A percentile compares a stretch with the other conserved stretches of the same genome.
These are phyloP conservation scores for Musca domestica DNA, from an alignment of 1,140 invertebrate species.

Conservation along the genomic window DNA sequence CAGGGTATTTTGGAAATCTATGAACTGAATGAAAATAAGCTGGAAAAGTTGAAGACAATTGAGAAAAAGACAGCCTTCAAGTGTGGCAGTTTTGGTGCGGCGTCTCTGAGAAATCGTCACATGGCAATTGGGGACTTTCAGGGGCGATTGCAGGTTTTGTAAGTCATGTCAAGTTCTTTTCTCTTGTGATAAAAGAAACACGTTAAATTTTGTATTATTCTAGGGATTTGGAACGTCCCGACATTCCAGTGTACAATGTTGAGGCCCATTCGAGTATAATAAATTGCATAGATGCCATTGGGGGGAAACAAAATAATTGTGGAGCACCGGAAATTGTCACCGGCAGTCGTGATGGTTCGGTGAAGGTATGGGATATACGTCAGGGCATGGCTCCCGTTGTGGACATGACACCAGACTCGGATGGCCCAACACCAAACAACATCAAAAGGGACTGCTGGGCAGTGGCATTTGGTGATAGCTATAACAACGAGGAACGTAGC, in stretches of 20 bases:
- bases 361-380: slow-evolving; percentile 94
- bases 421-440: slow-evolving; percentile 60
- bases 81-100: slow-evolving; percentile 90
- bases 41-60: slow-evolving; percentile 71
- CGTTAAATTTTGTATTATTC: background rate
- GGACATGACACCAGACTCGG: slow-evolving; percentile 73
- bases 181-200: background rate
- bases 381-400: slow-evolving; percentile 87
- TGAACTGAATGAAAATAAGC: slow-evolving; percentile 71
- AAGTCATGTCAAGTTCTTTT: slow-evolving; percentile 32
- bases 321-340: slow-evolving; percentile 94
- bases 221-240: slow-evolving; percentile 78
- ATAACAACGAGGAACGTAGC: slow-evolving; percentile 78
- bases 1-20: slow-evolving; percentile 86
- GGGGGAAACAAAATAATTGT: slow-evolving; percentile 77
- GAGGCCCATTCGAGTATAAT: slow-evolving; percentile 86
- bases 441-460: slow-evolving; percentile 79
- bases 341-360: slow-evolving; percentile 86
- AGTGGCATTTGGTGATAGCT: slow-evolving; percentile 85
- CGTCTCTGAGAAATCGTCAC: slow-evolving; percentile 71
- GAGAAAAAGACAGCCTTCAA: slow-evolving; percentile 82
- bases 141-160: slow-evolving; percentile 83
- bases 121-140: slow-evolving; percentile 91
- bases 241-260: slow-evolving; percentile 73
- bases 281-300: slow-evolving; percentile 90